Evolutionary conservation across 2,888 invertebrate genomes (phyloP), one percentile per base, ranked within the genome.

Genomic region (Apomyelois bistriatella): DNA sequence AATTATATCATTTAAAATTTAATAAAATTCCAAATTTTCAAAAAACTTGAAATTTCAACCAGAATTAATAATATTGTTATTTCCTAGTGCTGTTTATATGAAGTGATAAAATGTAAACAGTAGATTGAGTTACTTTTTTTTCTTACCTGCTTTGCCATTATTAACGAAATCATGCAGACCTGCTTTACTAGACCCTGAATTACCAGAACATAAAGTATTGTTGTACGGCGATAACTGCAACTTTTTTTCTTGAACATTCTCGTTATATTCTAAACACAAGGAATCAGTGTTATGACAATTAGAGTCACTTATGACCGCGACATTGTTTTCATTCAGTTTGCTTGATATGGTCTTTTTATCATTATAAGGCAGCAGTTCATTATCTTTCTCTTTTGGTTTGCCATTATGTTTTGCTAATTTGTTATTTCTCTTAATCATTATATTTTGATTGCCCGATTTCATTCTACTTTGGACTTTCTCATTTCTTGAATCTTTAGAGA

Each of bases 171-270:
- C 53, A 30, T 10, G 8, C 41, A 57, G 47, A 43, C 51, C 58
- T 41, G 57, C 54, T 61, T 68, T 68, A 48, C 59, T 65, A 6
- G 60, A 59, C 28, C 61, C 61, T 3, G 62, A 65, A 56, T 63
- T 43, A 48, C 50, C 57, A 42, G 64, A 64, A 53, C 50, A 53
- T 50, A 55, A 41, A n/a, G 54, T 35, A 55, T 22, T 28, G 38
- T 50, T 50, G 16, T 9, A 13, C 12, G 43, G 28, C 12, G 32
- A 46, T 32, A 16, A 32, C 4, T 13, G 16, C 32, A 16, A 15
- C 41, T 10, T 16, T 4, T 32, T 32, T 15, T 32, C 32, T 46
- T 10, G 32, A 16, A 46, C 4, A 35, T 46, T 32, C 8, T 46
- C 46, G 0, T 15, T 30, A 28, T 15, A 37, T 28, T 38, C 37